Base-by-base conservation (phyloP, 2,888 invertebrate species). In the Hartigia nigra region DNA sequence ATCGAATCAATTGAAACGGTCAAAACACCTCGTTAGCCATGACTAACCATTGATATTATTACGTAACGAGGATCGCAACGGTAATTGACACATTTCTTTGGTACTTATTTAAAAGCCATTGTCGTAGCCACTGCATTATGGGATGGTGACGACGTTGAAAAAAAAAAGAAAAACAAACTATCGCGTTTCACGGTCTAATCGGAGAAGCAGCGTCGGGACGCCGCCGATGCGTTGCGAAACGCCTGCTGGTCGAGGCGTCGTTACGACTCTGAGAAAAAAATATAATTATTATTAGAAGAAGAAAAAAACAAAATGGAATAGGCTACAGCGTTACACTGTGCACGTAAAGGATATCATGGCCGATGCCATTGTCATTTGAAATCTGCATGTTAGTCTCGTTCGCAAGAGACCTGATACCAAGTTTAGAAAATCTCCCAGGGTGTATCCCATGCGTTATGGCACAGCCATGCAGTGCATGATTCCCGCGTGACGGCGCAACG, bases 1-100 rank as follows among this genome's bases (percentile, higher is more conserved):
- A 55, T 74, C 74, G 72, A 77, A 77, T 77, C 72, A 39, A 77
- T 77, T 77, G 31, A 37, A 39, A 32, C 37, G 74, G 77, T 74
- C 77, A 77, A 74, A 39, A 74, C 77, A 39, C 31, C 77, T 77
- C 77, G 74, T 77, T 77, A 77, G 74, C 77, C 77, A 36, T 77
- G 77, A 77, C 77, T 77, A 77, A 77, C 74, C 70, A 74, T 36
- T 69, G 37, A 70, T 55, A 77, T 74, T 74, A 74, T 77, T 74
- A 77, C 75, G 37, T 75, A 35, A 31, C 75, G 75, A 72, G 72
- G 23, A 37, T 34, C 36, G 75, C 37, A 36, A 34, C 31, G 32
- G 72, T 32, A 72, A 72, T 72, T 72, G 72, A 72, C 72, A 72
- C 72, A 34, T 72, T 72, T 72, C 72, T 72, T 3, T 69, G 23